Percentiles rank a stretch among this genome's conserved stretches.
Evolutionary conservation across 2,113 vertebrate species (phyloP).

Genomic region (Poicephalus meyeri): DNA sequence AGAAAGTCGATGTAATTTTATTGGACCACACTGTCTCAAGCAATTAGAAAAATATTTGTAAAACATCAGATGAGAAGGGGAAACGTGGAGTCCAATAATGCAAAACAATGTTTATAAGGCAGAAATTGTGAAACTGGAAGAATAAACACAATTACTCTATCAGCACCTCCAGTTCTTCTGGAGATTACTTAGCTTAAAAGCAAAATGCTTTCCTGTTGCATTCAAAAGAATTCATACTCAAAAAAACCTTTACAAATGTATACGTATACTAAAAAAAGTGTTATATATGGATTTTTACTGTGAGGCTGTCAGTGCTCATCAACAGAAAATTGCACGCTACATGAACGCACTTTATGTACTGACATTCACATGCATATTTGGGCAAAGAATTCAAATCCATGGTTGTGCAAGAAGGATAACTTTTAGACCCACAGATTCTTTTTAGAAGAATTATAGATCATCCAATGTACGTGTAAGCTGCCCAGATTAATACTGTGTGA

Average conservation of each 20-base stretch:
- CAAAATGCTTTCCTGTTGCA: constrained; percentile 1
- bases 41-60: constrained; percentile 86
- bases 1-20: constrained; percentile 79
- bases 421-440: constrained; percentile 11
- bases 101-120: constrained; percentile 76
- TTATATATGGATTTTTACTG: background rate
- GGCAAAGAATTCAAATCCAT: constrained; percentile 47
- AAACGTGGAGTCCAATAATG: constrained; percentile 75
- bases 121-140: constrained; percentile 76
- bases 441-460: constrained; percentile 14
- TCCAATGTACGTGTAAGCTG: background rate
- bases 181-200: constrained; percentile 66
- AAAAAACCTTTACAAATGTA: background rate
- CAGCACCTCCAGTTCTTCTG: constrained; percentile 78
- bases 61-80: constrained; percentile 80
- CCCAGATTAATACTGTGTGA: background rate
- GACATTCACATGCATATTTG: constrained; percentile 43
- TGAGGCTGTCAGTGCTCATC: background rate
- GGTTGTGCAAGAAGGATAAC: background rate
- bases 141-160: constrained; percentile 78
- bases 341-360: background rate
- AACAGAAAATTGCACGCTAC: background rate
- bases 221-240: background rate
- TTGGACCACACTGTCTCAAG: constrained; percentile 82
- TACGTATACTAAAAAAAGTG: background rate